Evolutionary conservation across 2,888 invertebrate genomes (phyloP).

Genomic region (Cheilosia pagana): DNA sequence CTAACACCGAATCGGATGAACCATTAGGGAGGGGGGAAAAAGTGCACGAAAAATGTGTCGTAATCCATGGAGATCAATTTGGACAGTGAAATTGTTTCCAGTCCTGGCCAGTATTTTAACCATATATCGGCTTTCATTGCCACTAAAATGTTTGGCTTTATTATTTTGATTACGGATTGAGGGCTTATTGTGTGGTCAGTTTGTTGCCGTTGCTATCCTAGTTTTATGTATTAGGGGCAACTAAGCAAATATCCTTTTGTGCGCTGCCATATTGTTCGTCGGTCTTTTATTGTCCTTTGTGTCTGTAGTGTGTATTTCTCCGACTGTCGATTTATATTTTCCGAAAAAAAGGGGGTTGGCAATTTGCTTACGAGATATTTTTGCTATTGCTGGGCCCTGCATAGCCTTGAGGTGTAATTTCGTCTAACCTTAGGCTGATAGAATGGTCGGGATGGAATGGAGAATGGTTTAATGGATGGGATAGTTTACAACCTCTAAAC

Average conservation of each 20-base stretch:
- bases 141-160: slow-evolving; percentile 71
- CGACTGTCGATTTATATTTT: slow-evolving; percentile 47
- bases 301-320: slow-evolving; percentile 4
- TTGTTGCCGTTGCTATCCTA: slow-evolving; percentile 29
- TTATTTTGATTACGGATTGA: slow-evolving; percentile 73
- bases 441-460: neutral
- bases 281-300: slow-evolving; percentile 36
- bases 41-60: slow-evolving; percentile 42
- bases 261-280: slow-evolving; percentile 16
- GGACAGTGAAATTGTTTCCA: slow-evolving; percentile 55
- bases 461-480: neutral
- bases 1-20: slow-evolving; percentile 3
- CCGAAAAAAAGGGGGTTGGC: neutral
- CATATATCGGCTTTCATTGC: slow-evolving; percentile 67
- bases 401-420: slow-evolving; percentile 59
- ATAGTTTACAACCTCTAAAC: neutral
- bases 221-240: slow-evolving; percentile 57
- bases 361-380: slow-evolving; percentile 66
- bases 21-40: neutral
- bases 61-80: slow-evolving; percentile 69
- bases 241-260: slow-evolving; percentile 62
- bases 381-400: slow-evolving; percentile 40
- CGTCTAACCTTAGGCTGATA: neutral
- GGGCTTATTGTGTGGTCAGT: slow-evolving; percentile 70
- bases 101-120: slow-evolving; percentile 42